Percentiles rank a stretch among this genome's conserved stretches.
Conservation (phyloP, 2,113 vertebrate genomes). For the Dascyllus trimaculatus region DNA sequence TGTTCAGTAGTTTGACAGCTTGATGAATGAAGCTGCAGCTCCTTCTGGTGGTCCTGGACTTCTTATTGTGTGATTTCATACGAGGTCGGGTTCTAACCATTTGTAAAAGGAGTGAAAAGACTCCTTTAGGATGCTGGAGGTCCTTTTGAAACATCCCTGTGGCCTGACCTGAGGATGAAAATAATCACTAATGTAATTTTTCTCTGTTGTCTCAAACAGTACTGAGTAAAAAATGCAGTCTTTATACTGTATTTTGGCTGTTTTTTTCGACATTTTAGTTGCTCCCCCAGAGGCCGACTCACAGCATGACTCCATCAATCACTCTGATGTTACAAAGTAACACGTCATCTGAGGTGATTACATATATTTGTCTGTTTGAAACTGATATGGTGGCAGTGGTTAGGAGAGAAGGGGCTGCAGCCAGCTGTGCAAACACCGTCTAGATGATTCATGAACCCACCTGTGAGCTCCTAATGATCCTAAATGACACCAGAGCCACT, state of each 20-base stretch:
- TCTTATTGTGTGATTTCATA: no score
- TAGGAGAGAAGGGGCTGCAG: slow-evolving; percentile 18
- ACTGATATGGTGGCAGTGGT: slow-evolving; percentile 12
- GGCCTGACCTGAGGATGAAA: no score
- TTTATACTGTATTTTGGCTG: not conserved
- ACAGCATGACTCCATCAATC: slow-evolving; percentile 13
- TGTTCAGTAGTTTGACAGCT: no score
- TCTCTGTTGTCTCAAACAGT: not conserved
- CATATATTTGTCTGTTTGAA: slow-evolving; percentile 48
- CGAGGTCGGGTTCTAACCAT: no score
- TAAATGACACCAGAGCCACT: slow-evolving; percentile 29
- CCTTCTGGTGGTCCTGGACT: no score
- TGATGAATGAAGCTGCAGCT: no score
- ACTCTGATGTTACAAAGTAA: slow-evolving; percentile 4
- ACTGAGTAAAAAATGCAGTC: not conserved
- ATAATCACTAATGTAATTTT: not conserved
- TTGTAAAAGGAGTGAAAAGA: no score
- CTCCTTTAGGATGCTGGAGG: no score
- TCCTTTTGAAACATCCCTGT: not conserved
- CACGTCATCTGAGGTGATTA: slow-evolving; percentile 37
- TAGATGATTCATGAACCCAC: slow-evolving; percentile 72
- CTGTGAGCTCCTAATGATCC: slow-evolving; percentile 54
- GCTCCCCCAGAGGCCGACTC: not conserved
- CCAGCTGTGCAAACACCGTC: slow-evolving; percentile 75
- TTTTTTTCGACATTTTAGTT: not conserved